Evolutionary conservation across 2,888 invertebrate genomes (phyloP).

Genomic region (Hetaerina titia): DNA sequence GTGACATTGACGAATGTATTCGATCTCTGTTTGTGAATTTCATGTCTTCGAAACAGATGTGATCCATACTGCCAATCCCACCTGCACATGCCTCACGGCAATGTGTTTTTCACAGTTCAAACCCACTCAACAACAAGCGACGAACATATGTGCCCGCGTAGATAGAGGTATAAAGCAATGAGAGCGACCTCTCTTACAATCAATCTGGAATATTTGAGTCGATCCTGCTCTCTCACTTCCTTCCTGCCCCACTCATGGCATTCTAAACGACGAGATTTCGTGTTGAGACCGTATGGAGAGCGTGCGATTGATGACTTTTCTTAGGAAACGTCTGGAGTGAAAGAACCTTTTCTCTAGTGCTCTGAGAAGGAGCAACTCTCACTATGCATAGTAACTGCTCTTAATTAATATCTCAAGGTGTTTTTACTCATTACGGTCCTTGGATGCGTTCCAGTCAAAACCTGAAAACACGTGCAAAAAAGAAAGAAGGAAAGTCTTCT

Average conservation of each 20-base stretch:
- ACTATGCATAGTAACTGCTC: neutral
- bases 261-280: neutral
- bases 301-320: neutral
- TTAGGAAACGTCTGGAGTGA: neutral
- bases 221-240: neutral
- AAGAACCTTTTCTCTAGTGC: neutral
- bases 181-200: neutral
- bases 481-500: neutral
- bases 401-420: conserved; percentile 32
- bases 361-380: neutral
- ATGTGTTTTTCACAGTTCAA: neutral
- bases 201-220: neutral
- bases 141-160: neutral
- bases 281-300: neutral
- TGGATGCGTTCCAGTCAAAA: neutral
- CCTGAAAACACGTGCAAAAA: neutral
- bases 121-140: neutral
- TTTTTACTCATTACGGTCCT: neutral
- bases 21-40: neutral
- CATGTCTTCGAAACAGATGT: neutral
- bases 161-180: neutral
- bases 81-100: neutral
- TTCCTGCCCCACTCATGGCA: no score
- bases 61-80: neutral
- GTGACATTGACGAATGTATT: neutral